These are phyloP conservation scores for Archilochus colubris DNA, from an alignment of 2,113 vertebrate species.

Conservation along the genomic window DNA sequence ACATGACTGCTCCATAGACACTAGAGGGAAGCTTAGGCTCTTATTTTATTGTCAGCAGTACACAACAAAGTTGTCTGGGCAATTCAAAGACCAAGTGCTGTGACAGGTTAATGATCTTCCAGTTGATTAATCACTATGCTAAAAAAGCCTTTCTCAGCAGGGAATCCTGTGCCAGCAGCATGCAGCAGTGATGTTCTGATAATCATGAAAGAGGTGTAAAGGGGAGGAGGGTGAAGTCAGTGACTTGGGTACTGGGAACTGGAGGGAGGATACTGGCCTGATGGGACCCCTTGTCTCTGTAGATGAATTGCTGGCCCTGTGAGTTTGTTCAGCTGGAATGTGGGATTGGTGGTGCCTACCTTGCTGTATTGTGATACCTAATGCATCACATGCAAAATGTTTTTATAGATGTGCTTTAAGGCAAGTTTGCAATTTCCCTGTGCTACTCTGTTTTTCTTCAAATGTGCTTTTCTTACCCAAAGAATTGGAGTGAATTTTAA, in stretches of 20 bases:
- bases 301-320: background rate
- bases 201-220: background rate
- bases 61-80: background rate
- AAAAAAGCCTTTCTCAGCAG: slow-evolving; percentile 23
- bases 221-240: background rate
- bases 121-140: background rate
- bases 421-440: background rate
- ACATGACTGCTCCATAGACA: background rate
- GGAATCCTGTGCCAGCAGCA: background rate
- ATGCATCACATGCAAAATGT: background rate
- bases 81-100: background rate
- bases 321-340: background rate
- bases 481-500: background rate
- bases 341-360: background rate
- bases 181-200: background rate
- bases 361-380: background rate
- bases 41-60: background rate
- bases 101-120: slow-evolving; percentile 18
- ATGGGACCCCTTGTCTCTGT: background rate
- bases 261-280: background rate
- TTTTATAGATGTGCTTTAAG: background rate
- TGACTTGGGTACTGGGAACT: background rate
- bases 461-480: background rate
- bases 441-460: background rate
- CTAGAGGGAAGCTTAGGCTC: background rate